These are phyloP conservation scores for Pelmatolapia mariae DNA, from an alignment of 2,113 vertebrate species.

Conservation along the genomic window DNA sequence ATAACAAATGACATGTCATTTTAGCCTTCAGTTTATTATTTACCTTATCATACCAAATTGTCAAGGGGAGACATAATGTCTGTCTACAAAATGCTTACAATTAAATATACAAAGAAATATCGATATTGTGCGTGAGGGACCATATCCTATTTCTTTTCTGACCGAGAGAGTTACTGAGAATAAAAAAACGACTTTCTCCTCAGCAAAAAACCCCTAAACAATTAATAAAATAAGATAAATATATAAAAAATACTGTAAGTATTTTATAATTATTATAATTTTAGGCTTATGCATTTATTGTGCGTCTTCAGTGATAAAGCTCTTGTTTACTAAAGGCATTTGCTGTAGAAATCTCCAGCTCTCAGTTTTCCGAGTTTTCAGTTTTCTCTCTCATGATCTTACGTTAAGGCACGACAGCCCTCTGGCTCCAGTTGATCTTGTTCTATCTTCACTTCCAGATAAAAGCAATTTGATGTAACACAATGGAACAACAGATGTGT, in stretches of 20 bases:
- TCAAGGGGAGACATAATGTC: background rate
- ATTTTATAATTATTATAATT: background rate
- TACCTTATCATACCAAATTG: background rate
- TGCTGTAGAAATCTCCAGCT: background rate
- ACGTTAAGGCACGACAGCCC: background rate
- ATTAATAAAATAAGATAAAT: background rate
- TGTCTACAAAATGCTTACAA: background rate
- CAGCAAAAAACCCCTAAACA: rapidly evolving
- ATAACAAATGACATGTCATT: background rate
- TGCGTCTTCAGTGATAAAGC: background rate
- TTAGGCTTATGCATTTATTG: background rate
- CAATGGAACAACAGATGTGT: background rate
- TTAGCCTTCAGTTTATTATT: background rate
- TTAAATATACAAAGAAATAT: background rate
- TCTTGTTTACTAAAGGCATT: background rate
- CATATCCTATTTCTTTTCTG: background rate
- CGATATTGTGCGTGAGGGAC: background rate
- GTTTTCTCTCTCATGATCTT: background rate
- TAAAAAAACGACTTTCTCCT: background rate
- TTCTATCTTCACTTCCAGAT: background rate
- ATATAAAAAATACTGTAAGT: background rate
- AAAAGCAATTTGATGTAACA: conserved; percentile 30
- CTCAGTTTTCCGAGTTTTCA: background rate
- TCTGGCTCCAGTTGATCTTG: background rate
- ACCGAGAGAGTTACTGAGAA: background rate